Base-by-base conservation (phyloP, 2,888 invertebrate species). In the Polydrusus pterygomalis region DNA sequence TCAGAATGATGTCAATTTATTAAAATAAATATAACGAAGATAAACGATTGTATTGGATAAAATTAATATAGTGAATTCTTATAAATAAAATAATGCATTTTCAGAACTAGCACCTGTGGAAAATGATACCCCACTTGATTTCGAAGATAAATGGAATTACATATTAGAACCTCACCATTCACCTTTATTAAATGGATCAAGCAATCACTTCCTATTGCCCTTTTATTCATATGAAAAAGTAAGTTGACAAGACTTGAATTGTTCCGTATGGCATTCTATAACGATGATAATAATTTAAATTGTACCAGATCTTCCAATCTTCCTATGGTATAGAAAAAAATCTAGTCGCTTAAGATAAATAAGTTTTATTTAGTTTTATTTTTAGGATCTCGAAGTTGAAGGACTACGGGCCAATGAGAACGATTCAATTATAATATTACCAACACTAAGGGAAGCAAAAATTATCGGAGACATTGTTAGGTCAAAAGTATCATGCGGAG, bases 131-230 rank as follows among this genome's bases (percentile, higher is more conserved):
- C 25, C 40, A 10, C 17, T 70, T 30, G 68, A 73, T 45, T 76
- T 76, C 56, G 63, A 73, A 20, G 84, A 85, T 60, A 78, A 79
- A 25, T 85, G 85, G 85, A 75, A 85, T 68, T 82, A 80, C 65
- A 77, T 81, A 63, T 70, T 81, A 25, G 56, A 79, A 43, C 82
- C 83, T 2, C 81, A 84, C 63, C 77, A 69, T 62, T 70, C 77
- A 25, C 83, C 84, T 34, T 64, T 84, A 15, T 71, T 85, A 34
- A 77, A 82, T 64, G 74, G 62, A 45, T 68, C 78, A 3, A 73
- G 78, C 51, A 75, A 77, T 54, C 82, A 83, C 64, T 76, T 71
- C 9, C 70, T 82, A 47, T 81, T 82, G 13, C 79, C 81, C n/a
- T 49, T 74, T 45, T 80, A 81, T 65, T 72, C 78, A 70, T 80